Conservation (phyloP, 1,140 invertebrate genomes). For the Cherax quadricarinatus region DNA sequence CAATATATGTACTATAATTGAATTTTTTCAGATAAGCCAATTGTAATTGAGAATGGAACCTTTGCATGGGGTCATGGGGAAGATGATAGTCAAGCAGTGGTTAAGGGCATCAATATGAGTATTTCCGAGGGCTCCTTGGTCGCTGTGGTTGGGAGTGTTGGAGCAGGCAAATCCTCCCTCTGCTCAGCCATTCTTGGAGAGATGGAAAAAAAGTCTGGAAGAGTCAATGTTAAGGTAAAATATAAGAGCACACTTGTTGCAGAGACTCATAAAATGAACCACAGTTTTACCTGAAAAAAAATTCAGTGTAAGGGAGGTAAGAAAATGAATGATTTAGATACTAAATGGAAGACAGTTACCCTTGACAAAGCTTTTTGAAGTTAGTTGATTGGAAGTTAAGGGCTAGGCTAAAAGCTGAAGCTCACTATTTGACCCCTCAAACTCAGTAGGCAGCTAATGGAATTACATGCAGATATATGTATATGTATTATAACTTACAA, state of each 20-base stretch:
- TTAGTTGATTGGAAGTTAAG: no score
- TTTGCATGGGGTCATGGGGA: slow-evolving; percentile 78
- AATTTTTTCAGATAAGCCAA: slow-evolving; percentile 73
- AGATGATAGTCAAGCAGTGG: slow-evolving; percentile 76
- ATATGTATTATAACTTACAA: no score
- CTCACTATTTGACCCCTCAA: no score
- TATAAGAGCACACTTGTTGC: neutral
- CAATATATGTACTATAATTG: neutral
- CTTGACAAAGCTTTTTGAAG: no score
- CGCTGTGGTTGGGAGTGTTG: slow-evolving; percentile 81
- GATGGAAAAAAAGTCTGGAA: slow-evolving; percentile 77
- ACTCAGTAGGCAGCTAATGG: no score
- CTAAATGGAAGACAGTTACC: no score
- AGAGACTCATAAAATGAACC: no score
- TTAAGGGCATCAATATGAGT: slow-evolving; percentile 77
- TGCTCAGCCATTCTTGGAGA: slow-evolving; percentile 81
- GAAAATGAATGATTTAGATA: no score
- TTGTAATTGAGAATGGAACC: slow-evolving; percentile 77
- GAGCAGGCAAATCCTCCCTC: slow-evolving; percentile 81
- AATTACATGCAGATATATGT: no score
- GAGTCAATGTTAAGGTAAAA: slow-evolving; percentile 75
- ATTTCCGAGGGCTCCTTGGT: slow-evolving; percentile 76
- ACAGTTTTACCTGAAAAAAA: no score
- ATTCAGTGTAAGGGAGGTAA: no score
- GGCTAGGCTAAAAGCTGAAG: no score